Evolutionary conservation across 2,888 invertebrate genomes (phyloP).

Genomic region (Ischnura elegans): DNA sequence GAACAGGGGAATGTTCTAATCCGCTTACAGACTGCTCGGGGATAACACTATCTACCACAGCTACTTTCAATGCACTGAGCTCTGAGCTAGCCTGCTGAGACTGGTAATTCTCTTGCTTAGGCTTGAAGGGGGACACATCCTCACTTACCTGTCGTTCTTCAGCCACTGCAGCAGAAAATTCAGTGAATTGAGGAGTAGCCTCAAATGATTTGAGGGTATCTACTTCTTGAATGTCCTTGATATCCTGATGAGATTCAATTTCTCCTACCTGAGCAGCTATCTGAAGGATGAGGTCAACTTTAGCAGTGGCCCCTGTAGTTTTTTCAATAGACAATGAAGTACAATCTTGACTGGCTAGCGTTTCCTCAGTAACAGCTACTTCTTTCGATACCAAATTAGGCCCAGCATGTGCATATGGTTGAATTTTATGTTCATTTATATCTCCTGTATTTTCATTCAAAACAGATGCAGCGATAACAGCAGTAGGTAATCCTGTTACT

Average conservation of each 20-base stretch:
- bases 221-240: background rate
- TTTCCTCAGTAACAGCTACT: conserved; percentile 67
- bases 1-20: background rate
- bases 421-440: background rate
- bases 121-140: conserved; percentile 42
- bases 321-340: conserved; percentile 11
- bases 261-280: conserved; percentile 39
- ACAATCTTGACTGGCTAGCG: background rate
- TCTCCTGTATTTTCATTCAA: conserved; percentile 50
- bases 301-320: conserved; percentile 54
- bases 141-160: conserved; percentile 45
- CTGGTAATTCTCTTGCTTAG: background rate
- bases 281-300: conserved; percentile 35
- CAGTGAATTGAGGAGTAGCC: conserved; percentile 64
- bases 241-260: conserved; percentile 13
- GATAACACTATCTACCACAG: conserved; percentile 68
- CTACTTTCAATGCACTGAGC: conserved; percentile 68
- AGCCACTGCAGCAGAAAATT: conserved; percentile 60
- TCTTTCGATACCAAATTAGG: conserved; percentile 40
- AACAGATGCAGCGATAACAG: conserved; percentile 41
- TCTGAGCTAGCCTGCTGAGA: conserved; percentile 67
- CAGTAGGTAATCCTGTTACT: conserved; percentile 6
- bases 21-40: conserved; percentile 50
- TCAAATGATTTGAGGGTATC: conserved; percentile 10
- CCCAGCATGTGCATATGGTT: conserved; percentile 12